Conservation (phyloP, 2,888 invertebrate genomes). For the Drosophila cracens region DNA sequence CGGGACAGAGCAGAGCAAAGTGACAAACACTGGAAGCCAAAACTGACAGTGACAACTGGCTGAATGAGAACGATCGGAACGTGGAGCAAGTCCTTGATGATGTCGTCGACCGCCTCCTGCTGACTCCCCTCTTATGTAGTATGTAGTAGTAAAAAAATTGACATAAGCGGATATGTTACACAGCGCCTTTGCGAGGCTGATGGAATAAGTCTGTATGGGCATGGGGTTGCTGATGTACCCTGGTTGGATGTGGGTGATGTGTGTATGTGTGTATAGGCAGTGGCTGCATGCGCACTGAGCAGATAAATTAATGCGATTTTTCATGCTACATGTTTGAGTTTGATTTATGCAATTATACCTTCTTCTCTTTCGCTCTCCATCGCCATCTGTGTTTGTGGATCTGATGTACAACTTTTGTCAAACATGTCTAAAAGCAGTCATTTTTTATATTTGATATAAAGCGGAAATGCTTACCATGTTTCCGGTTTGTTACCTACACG, state of each 20-base stretch:
- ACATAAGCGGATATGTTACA: conserved; percentile 79
- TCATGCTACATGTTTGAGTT: conserved; percentile 79
- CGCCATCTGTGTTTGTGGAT: conserved; percentile 19
- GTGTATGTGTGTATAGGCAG: conserved; percentile 54
- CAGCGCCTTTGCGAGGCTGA: conserved; percentile 64
- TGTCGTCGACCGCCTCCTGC: conserved; percentile 34
- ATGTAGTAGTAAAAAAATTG: conserved; percentile 62
- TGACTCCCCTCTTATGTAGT: conserved; percentile 32
- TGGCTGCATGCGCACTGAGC: conserved; percentile 65
- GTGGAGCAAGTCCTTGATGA: conserved; percentile 59
- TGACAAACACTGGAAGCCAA: conserved; percentile 74
- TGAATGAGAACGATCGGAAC: conserved; percentile 60
- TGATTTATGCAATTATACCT: conserved; percentile 82
- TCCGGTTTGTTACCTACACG: conserved; percentile 79
- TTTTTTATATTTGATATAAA: conserved; percentile 77
- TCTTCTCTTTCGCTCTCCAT: conserved; percentile 3
- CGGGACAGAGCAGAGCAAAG: conserved; percentile 24
- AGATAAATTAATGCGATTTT: conserved; percentile 83
- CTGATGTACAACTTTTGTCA: conserved; percentile 80
- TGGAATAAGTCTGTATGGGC: conserved; percentile 29
- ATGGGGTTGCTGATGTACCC: background rate
- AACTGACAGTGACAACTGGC: conserved; percentile 80
- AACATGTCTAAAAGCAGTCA: conserved; percentile 78
- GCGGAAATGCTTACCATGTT: conserved; percentile 78
- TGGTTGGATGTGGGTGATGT: conserved; percentile 4